A percentile compares a stretch with the other conserved stretches of the same genome.
Conservation (phyloP, 2,113 vertebrate species). For the Pardalotus punctatus region DNA sequence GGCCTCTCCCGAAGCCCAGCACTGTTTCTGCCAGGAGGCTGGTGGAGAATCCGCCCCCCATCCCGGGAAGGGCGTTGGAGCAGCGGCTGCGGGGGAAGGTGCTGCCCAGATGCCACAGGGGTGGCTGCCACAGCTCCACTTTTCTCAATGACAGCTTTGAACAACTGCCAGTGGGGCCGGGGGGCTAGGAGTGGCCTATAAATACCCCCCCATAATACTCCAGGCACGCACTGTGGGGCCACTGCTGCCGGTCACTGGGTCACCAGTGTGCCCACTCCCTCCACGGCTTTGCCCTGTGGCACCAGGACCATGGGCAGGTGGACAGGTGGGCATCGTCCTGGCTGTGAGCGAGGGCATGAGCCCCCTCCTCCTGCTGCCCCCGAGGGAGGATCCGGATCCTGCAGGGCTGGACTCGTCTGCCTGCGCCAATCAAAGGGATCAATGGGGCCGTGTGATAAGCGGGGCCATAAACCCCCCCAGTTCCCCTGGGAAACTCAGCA, state of each 20-base stretch:
- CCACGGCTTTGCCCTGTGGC: accelerated
- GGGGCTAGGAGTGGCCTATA: background rate
- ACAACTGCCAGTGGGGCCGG: background rate
- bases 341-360: accelerated
- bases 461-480: conserved; percentile 20
- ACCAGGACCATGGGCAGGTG: background rate
- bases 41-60: background rate
- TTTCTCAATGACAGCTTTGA: background rate
- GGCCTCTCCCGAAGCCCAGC: background rate
- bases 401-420: background rate
- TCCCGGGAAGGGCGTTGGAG: background rate
- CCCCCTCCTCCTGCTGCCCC: background rate
- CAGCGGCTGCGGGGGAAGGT: background rate
- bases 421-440: conserved; percentile 13
- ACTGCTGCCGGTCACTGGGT: background rate
- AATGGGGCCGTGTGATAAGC: background rate
- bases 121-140: background rate
- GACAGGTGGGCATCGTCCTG: accelerated
- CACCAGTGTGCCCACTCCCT: background rate
- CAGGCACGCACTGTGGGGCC: background rate
- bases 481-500: background rate
- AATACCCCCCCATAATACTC: background rate
- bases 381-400: background rate
- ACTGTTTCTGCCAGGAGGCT: background rate
- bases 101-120: background rate